Evolutionary conservation across 1,140 invertebrate species (phyloP).

Genomic region (Mycetomoellerius zeteki): DNA sequence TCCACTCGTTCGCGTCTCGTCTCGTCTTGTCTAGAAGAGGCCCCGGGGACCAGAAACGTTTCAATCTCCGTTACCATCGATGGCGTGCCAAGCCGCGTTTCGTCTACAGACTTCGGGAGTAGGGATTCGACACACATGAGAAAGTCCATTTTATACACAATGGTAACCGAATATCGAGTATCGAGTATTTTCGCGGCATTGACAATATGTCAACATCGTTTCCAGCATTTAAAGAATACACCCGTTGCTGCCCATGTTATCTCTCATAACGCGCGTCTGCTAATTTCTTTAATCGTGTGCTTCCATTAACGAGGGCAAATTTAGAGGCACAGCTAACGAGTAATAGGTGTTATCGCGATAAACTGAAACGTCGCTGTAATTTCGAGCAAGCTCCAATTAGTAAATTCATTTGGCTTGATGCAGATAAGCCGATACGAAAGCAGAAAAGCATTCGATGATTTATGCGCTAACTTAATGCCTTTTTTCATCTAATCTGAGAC

Average conservation of each 20-base stretch:
- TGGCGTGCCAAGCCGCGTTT: constrained; percentile 71
- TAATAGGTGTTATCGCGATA: constrained; percentile 51
- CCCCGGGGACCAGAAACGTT: constrained; percentile 71
- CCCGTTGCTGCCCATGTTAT: background rate
- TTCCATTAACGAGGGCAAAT: constrained; percentile 56
- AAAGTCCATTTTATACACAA: background rate
- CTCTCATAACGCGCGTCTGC: constrained; percentile 16
- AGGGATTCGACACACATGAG: constrained; percentile 27
- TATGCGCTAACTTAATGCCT: constrained; percentile 23
- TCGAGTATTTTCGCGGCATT: background rate
- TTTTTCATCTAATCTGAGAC: background rate
- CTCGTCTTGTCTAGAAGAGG: constrained; percentile 56
- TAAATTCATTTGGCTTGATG: constrained; percentile 49
- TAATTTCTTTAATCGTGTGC: constrained; percentile 51
- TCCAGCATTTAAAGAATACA: constrained; percentile 32
- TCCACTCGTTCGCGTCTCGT: constrained; percentile 61
- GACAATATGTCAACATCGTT: background rate
- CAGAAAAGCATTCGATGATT: constrained; percentile 21
- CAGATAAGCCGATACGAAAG: constrained; percentile 37
- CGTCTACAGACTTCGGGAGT: constrained; percentile 48
- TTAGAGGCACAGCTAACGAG: constrained; percentile 50
- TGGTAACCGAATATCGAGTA: constrained; percentile 21
- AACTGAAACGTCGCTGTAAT: constrained; percentile 39
- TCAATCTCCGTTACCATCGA: constrained; percentile 79
- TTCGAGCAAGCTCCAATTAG: constrained; percentile 51